phyloP scores from a whole-genome alignment of 35 echinoderm and acorn worm species.

The Stichopus chloronotus region DNA sequence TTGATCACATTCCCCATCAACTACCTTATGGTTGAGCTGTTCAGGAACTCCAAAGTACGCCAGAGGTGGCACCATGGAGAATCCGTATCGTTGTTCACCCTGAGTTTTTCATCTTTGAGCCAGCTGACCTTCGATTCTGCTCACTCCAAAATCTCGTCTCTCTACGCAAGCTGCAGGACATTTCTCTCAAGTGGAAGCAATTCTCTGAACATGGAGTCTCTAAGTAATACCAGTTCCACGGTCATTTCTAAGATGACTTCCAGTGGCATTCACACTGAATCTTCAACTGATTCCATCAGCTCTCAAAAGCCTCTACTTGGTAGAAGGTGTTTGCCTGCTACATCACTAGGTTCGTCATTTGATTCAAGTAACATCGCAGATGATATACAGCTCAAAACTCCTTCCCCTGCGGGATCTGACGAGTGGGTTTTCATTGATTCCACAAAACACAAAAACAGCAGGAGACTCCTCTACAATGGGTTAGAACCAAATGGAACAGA shows the following conservation, averaged over 20 bases:
- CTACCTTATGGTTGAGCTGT: conserved; percentile 65
- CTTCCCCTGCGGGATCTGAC: neutral
- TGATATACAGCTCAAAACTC: neutral
- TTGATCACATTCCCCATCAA: conserved; percentile 78
- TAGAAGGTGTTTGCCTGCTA: neutral
- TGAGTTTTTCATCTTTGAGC: conserved; percentile 6
- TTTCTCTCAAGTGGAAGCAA: neutral
- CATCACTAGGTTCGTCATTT: neutral
- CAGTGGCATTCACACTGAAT: neutral
- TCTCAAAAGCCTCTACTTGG: neutral
- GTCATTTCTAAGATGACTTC: neutral
- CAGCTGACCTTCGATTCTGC: conserved; percentile 11
- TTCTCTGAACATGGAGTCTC: neutral
- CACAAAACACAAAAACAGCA: neutral
- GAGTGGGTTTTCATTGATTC: neutral
- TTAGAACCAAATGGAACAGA: neutral
- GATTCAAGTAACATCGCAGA: neutral
- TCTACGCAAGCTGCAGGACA: conserved; percentile 24
- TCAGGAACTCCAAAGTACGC: conserved; percentile 55
- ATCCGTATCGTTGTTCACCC: neutral
- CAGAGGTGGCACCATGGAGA: too few relatives aligned
- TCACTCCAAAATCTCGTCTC: neutral
- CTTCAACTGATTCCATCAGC: neutral
- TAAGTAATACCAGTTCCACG: neutral
- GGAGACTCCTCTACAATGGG: too few relatives aligned